Evolutionary conservation across 2,888 invertebrate species (phyloP).

Genomic region (Archips crataeganus): DNA sequence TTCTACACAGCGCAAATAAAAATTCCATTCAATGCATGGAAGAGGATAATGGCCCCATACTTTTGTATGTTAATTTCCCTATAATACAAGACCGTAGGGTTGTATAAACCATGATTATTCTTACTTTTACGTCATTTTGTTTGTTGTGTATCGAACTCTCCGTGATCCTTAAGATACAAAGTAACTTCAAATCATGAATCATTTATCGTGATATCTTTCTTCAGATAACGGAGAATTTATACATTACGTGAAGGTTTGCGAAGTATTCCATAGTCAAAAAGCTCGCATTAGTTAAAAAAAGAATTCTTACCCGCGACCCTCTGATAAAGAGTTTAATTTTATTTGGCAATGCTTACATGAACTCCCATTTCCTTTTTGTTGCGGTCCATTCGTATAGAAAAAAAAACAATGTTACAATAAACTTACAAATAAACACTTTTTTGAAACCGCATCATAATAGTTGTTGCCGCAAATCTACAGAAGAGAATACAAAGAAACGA

Average conservation of each 20-base stretch:
- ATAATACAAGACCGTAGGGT: constrained; percentile 4
- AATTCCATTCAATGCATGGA: constrained; percentile 12
- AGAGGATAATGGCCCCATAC: constrained; percentile 31
- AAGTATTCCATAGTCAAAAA: too few species aligned
- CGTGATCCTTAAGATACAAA: neutral
- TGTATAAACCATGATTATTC: neutral
- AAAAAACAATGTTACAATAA: neutral
- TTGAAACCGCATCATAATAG: constrained; percentile 1
- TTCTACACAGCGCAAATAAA: constrained; percentile 8
- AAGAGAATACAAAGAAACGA: constrained; percentile 21
- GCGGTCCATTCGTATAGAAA: neutral
- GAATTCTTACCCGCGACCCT: too few species aligned
- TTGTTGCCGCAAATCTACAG: constrained; percentile 1
- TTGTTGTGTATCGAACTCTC: too few species aligned
- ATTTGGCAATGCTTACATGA: neutral
- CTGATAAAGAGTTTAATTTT: neutral
- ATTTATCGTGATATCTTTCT: neutral
- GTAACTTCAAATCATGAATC: neutral
- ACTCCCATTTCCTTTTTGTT: neutral
- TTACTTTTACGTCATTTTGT: neutral
- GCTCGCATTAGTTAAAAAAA: too few species aligned
- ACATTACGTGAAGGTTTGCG: too few species aligned
- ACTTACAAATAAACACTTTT: neutral
- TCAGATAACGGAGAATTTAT: neutral
- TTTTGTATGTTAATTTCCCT: constrained; percentile 36